These are phyloP conservation scores for Eupithecia subfuscata DNA, from an alignment of 2,888 invertebrate species.

Conservation along the genomic window DNA sequence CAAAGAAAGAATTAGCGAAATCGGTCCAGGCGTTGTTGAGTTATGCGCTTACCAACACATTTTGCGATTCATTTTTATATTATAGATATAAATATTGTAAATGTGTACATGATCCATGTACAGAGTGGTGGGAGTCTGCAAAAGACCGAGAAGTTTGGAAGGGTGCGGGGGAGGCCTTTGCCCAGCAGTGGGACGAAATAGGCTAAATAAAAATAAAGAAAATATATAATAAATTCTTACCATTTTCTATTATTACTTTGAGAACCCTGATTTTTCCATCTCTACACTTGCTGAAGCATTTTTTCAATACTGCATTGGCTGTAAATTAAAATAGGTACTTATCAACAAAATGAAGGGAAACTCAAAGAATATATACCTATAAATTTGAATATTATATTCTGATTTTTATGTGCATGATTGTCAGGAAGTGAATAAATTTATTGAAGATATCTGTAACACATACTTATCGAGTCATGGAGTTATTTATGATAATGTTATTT, in stretches of 20 bases:
- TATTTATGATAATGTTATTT: neutral
- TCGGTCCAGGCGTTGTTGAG: too few relatives aligned
- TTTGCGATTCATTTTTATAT: too few relatives aligned
- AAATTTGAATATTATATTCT: neutral
- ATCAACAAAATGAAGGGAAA: neutral
- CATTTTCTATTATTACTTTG: constrained; percentile 94
- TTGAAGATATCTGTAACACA: neutral
- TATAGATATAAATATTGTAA: too few relatives aligned
- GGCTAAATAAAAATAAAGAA: too few relatives aligned
- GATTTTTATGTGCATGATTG: neutral
- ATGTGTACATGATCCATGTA: too few relatives aligned
- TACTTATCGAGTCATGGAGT: neutral
- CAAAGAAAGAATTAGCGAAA: too few relatives aligned
- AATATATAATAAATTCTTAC: too few relatives aligned
- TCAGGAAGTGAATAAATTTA: neutral
- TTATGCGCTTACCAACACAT: too few relatives aligned
- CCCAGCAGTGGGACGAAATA: too few relatives aligned
- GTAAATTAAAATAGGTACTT: constrained; percentile 53
- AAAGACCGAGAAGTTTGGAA: too few relatives aligned
- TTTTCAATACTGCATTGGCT: constrained; percentile 93
- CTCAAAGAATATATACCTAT: neutral
- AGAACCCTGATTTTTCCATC: constrained; percentile 91
- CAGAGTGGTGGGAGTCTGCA: too few relatives aligned
- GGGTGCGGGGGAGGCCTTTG: too few relatives aligned
- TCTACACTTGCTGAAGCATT: constrained; percentile 92